A percentile compares a stretch with the other conserved stretches of the same genome.
These are phyloP conservation scores for Benitochromis conjunctus DNA, from an alignment of 2,113 vertebrate genomes.

Conservation along the genomic window DNA sequence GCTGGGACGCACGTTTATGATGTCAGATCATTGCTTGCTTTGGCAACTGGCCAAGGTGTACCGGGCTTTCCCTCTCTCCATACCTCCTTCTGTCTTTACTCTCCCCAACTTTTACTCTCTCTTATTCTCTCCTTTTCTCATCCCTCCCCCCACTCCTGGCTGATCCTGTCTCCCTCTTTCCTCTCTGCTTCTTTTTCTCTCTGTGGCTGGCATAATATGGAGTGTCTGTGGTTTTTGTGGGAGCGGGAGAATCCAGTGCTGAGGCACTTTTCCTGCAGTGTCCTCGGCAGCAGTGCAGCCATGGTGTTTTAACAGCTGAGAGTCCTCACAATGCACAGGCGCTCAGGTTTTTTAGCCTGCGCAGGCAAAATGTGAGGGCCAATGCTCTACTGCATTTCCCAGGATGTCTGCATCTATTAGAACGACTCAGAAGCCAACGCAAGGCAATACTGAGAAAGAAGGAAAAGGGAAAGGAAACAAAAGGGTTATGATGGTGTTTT, in stretches of 20 bases:
- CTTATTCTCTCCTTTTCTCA: constrained; percentile 59
- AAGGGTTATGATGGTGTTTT: constrained; percentile 12
- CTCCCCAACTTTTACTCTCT: constrained; percentile 47
- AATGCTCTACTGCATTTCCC: constrained; percentile 37
- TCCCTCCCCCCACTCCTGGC: constrained; percentile 56
- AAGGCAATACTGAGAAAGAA: background rate
- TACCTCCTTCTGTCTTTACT: constrained; percentile 58
- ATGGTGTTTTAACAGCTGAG: constrained; percentile 81
- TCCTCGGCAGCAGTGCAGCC: constrained; percentile 69
- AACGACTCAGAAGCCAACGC: constrained; percentile 20
- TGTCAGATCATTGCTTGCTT: constrained; percentile 76
- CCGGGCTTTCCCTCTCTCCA: constrained; percentile 65
- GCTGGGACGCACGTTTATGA: constrained; percentile 77
- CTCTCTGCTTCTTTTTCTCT: constrained; percentile 49
- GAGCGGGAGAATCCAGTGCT: constrained; percentile 73
- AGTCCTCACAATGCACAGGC: constrained; percentile 76
- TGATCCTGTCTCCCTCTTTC: constrained; percentile 62
- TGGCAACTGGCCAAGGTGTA: constrained; percentile 66
- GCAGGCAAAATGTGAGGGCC: constrained; percentile 64
- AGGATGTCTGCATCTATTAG: constrained; percentile 58
- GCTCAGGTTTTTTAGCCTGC: constrained; percentile 69
- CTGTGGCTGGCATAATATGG: constrained; percentile 69
- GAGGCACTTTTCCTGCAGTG: constrained; percentile 73
- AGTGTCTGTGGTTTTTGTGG: constrained; percentile 77
- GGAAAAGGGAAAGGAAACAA: background rate